Conservation (phyloP, 2,113 vertebrate genomes). For the Varanus salvator region DNA sequence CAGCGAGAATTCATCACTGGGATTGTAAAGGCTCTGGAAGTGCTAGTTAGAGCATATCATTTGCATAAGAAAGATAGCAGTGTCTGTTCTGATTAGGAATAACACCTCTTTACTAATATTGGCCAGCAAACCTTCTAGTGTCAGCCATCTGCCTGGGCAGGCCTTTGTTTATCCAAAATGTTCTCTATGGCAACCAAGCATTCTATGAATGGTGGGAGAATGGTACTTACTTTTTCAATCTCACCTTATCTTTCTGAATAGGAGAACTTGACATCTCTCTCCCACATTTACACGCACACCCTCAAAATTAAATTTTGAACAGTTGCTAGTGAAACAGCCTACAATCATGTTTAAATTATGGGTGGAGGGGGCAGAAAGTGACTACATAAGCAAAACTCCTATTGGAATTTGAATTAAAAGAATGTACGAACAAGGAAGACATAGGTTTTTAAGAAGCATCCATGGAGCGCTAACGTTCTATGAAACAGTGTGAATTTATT, state of each 20-base stretch:
- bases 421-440: background rate
- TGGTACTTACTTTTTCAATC: background rate
- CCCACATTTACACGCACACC: too few relatives aligned
- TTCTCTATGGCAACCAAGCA: slow-evolving; percentile 49
- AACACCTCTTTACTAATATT: slow-evolving; percentile 62
- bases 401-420: background rate
- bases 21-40: slow-evolving; percentile 55
- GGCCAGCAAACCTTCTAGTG: slow-evolving; percentile 47
- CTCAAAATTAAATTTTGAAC: background rate
- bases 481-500: background rate
- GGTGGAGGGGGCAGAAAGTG: background rate
- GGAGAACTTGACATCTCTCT: background rate
- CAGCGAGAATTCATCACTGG: slow-evolving; percentile 50
- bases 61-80: slow-evolving; percentile 69
- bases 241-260: background rate
- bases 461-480: background rate
- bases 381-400: background rate
- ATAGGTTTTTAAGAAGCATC: background rate
- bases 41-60: slow-evolving; percentile 65
- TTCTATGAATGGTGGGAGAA: background rate
- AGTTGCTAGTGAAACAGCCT: background rate
- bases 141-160: too few relatives aligned
- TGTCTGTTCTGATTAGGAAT: slow-evolving; percentile 65
- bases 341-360: background rate
- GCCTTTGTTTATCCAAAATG: slow-evolving; percentile 42